Base-by-base conservation (phyloP, 2,113 vertebrate genomes). In the Cebus imitator region DNA sequence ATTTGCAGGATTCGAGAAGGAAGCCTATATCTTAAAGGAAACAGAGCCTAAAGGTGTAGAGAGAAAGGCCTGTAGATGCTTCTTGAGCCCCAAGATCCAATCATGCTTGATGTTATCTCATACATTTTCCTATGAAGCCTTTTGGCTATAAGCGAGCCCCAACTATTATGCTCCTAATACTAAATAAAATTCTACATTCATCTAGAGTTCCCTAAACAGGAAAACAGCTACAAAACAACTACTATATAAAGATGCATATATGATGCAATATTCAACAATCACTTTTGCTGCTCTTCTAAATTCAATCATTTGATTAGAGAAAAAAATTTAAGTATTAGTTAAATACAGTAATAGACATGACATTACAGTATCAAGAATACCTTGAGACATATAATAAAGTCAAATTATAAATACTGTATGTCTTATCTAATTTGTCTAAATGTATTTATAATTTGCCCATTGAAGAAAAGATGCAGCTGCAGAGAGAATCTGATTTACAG, bases 191-290 rank as follows among this genome's bases (percentile, higher is more conserved):
- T 83, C 35, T 79, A 61, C 1, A 90, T 35, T 35, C 35, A 70
- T 23, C 14, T 45, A 72, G 37, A 83, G 40, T 80, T 43, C 2
- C 18, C 68, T n/a, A 73, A 80, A 87, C 2, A 87, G 17, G 6
- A 91, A 89, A 91, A 91, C 32, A 50, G 35, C 48, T 20, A 88
- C 32, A 85, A 78, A 97, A 73, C 37, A 64, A 87, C 52, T 40
- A 79, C 55, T 82, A 82, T 37, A 5, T 87, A 48, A 72, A 90
- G 30, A 83, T 5, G 84, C 48, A 37, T 16, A 70, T 80, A 96
- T 3, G 50, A 90, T 17, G 73, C 40, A 96, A 95, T 21, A 93
- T 85, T 73, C 52, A 95, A 40, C 89, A 94, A 91, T 58, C 21
- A 75, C 50, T 95, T 64, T 58, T 78, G 16, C n/a, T 79, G 80